Evolutionary conservation across 2,888 invertebrate species (phyloP), one percentile per base, ranked within the genome.

Genomic region (Rhingia rostrata): DNA sequence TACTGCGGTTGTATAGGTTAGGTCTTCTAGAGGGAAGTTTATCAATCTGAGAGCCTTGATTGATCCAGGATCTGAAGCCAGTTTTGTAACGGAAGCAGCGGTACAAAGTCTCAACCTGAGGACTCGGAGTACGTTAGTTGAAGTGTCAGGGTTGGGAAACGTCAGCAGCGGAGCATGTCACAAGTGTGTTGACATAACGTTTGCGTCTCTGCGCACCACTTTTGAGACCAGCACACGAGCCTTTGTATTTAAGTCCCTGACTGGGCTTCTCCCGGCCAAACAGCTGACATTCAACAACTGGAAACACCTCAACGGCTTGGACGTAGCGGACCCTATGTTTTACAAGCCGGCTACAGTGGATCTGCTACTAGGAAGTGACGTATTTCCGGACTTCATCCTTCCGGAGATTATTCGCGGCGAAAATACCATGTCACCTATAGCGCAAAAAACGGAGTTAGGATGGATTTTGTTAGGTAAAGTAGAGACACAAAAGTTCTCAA

Each of bases 341-440:
- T 33, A 45, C 3, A 41, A 33, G 2, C 56, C 47, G 12, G 22
- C 47, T n/a, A n/a, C n/a, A n/a, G n/a, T n/a, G n/a, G n/a, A n/a
- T n/a, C n/a, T n/a, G n/a, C n/a, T n/a, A n/a, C n/a, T 10, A 33
- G 69, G 69, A 32, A 35, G 30, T 14, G 69, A 69, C n/a, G 69
- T 69, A 9, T 69, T 35, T 39, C n/a, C 47, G 0, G 69, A 69
- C 4, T n/a, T 56, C 2, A 47, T 69, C 1, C 41, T 47, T 12
- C 67, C 56, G 9, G 67, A 67, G 0, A 56, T 67, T 14, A 9
- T 45, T 5, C 9, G 56, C 9, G 33, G 30, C 3, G 58, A 56
- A 32, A 7, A 58, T n/a, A 4, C 5, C 22, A 39, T 49, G 6
- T 47, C 56, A 47, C 58, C 56, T 3, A 39, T 69, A 10, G 69